A percentile compares a stretch with the other conserved stretches of the same genome.
phyloP scores from a whole-genome alignment of 1,140 invertebrate species.

The Hetaerina americana region DNA sequence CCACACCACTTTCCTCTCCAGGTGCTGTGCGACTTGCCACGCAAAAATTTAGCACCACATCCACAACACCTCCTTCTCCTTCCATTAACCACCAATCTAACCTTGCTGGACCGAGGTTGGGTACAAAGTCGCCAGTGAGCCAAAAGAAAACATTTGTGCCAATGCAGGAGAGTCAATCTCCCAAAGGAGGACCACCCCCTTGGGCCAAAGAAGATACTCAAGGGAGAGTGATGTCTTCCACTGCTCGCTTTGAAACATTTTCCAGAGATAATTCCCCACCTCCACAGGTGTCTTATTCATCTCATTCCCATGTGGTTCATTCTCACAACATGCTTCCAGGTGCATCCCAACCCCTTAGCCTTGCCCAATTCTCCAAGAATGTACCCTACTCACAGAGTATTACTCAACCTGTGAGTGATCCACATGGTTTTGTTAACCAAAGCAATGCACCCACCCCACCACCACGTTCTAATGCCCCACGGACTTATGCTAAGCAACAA shows the following conservation, averaged over 20 bases:
- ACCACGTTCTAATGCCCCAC: constrained; percentile 4
- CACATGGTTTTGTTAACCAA: neutral
- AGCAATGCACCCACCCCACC: neutral
- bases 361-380: neutral
- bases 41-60: constrained; percentile 17
- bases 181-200: neutral
- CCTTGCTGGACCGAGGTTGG: too few species aligned
- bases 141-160: neutral
- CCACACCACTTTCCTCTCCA: constrained; percentile 30
- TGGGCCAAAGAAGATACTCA: constrained; percentile 12
- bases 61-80: neutral
- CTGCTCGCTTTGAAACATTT: constrained; percentile 13
- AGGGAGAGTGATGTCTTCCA: constrained; percentile 6
- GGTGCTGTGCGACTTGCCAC: constrained; percentile 21
- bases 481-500: neutral
- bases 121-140: neutral
- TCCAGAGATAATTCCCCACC: constrained; percentile 11
- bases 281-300: neutral
- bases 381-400: neutral
- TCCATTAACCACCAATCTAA: neutral
- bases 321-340: too few species aligned
- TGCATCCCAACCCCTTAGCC: constrained; percentile 18
- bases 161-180: neutral
- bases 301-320: neutral
- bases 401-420: neutral